Percentiles rank a stretch among this genome's conserved stretches.
Evolutionary conservation across 2,797 vertebrate species (phyloP).

Genomic region (Bothrops alternatus): DNA sequence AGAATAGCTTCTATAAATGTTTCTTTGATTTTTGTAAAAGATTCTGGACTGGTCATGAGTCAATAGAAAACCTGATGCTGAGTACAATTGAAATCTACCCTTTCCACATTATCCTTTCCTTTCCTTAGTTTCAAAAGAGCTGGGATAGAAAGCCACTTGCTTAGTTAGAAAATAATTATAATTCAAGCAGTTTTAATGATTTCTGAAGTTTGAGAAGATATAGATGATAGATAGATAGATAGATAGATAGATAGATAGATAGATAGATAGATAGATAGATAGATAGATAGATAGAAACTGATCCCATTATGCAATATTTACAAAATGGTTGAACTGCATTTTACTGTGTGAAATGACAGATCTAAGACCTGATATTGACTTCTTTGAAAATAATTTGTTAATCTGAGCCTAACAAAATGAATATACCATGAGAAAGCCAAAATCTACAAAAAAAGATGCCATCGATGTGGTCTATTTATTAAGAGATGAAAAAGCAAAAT

Average conservation of each 20-base stretch:
- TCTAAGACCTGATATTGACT: constrained; percentile 45
- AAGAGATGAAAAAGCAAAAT: constrained; percentile 71
- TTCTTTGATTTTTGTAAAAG: not conserved
- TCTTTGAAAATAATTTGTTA: constrained; percentile 51
- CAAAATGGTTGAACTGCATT: not conserved
- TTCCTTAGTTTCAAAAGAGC: not conserved
- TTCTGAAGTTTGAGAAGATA: constrained; percentile 22
- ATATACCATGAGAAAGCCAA: constrained; percentile 47
- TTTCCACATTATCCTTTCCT: not conserved
- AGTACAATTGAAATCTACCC: not conserved
- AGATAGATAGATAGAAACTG: not conserved
- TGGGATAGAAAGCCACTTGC: not conserved
- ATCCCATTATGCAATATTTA: not conserved
- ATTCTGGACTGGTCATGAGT: no score
- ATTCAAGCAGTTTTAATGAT: not conserved
- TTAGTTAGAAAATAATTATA: not conserved
- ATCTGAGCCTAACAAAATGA: constrained; percentile 56
- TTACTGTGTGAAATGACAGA: constrained; percentile 43
- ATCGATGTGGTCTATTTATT: constrained; percentile 64
- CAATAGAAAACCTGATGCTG: not conserved
- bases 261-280: no score
- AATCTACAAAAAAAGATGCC: constrained; percentile 42
- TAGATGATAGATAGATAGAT: no score
- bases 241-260: not conserved
- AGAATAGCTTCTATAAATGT: not conserved